phyloP scores from a whole-genome alignment of 2,113 vertebrate species.

The Oreocharis arfaki region DNA sequence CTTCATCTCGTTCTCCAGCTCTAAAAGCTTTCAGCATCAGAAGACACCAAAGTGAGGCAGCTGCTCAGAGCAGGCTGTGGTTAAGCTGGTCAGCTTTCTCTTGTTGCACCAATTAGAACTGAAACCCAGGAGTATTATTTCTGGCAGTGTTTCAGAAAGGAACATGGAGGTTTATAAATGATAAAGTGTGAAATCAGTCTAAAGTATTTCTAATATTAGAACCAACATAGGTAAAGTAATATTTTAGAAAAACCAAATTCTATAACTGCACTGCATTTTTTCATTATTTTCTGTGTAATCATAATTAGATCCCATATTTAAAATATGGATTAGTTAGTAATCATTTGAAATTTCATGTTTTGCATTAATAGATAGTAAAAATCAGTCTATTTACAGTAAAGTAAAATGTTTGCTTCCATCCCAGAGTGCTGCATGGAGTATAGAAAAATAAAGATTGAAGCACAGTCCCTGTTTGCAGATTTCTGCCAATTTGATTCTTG shows the following conservation, averaged over 20 bases:
- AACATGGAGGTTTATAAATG: not conserved
- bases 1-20: not conserved
- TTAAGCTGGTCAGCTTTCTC: not conserved
- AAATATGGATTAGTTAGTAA: not conserved
- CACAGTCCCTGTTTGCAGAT: not conserved
- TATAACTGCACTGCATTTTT: not conserved
- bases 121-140: not conserved
- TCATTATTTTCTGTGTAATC: not conserved
- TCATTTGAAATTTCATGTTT: not conserved
- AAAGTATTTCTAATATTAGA: not conserved
- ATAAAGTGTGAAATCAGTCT: not conserved
- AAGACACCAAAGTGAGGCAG: not conserved
- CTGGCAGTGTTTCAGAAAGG: not conserved
- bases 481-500: not conserved
- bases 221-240: not conserved
- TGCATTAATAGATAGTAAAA: not conserved
- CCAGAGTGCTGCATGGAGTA: not conserved
- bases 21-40: not conserved
- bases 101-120: constrained; percentile 10
- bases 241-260: not conserved
- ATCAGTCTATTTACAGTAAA: not conserved
- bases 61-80: constrained; percentile 2
- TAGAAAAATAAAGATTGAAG: not conserved
- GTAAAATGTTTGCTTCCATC: not conserved
- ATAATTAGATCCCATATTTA: not conserved